Evolutionary conservation across 1,140 invertebrate genomes (phyloP).

Genomic region (Ganaspis sp.): DNA sequence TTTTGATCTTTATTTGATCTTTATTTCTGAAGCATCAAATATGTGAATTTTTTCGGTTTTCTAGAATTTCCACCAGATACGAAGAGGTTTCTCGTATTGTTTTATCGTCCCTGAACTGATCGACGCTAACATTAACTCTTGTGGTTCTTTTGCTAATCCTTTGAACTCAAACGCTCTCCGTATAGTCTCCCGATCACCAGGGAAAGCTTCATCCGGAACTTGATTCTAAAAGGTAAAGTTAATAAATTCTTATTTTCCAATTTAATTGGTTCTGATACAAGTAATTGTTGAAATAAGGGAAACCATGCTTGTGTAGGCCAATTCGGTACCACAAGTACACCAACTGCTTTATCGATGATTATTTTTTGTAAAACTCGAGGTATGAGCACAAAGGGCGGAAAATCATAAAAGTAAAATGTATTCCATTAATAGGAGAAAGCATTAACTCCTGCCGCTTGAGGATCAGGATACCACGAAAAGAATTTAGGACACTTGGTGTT

Average conservation of each 20-base stretch:
- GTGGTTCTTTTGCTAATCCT: not conserved
- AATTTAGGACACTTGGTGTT: constrained; percentile 40
- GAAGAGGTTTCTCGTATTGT: not conserved
- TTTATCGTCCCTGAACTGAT: not conserved
- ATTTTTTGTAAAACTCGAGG: not conserved
- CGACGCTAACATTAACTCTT: not conserved
- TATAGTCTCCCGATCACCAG: not conserved
- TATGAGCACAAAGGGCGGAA: too few species aligned
- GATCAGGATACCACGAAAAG: constrained; percentile 30
- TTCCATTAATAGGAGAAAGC: constrained; percentile 26
- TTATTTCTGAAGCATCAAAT: not conserved
- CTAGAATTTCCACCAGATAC: not conserved
- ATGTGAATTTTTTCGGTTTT: not conserved
- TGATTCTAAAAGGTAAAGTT: too few species aligned
- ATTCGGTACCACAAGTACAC: not conserved
- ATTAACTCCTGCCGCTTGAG: constrained; percentile 16
- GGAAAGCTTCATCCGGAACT: not conserved
- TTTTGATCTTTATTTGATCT: not conserved
- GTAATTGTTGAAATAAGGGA: not conserved
- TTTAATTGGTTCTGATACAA: not conserved
- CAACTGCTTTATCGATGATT: not conserved
- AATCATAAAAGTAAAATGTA: too few species aligned
- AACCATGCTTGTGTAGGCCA: not conserved
- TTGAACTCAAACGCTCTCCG: not conserved
- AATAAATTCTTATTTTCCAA: not conserved